Base-by-base conservation (phyloP, 2,113 vertebrate species). In the Salvelinus namaycush region DNA sequence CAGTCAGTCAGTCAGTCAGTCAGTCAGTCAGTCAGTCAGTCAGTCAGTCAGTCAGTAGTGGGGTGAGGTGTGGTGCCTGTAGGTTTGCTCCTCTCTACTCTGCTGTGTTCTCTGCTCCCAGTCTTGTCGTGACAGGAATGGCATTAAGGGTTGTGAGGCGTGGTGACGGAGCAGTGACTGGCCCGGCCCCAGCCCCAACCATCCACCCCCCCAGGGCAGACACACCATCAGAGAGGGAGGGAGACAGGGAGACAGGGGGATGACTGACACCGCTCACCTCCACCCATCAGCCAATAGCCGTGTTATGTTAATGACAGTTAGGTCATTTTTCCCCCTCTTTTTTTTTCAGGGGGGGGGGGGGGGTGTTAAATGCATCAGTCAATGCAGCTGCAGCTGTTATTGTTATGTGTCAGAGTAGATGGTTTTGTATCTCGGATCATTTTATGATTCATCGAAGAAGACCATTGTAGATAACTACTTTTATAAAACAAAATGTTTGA, bases 111-210 rank as follows among this genome's bases (percentile, higher is more conserved):
- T 72, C 44, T 74, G 76, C 75, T 72, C 77, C 68, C 90, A 87
- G 88, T 92, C 91, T 90, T 92, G 91, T 92, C 80, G 83, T 90
- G 90, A 92, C 91, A 91, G 88, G 91, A 91, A 84, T 79, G 11
- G 85, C 89, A 90, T 91, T 91, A 90, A 90, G 81, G 83, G 80
- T 75, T 83, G 69, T 80, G 79, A 87, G 89, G 83, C 86, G 81
- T 18, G 51, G 81, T 88, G 86, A 89, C 70, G 83, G 83, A 87
- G 80, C 84, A 89, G 89, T 89, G 91, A 91, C 91, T 90, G 84
- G 84, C 87, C 87, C 85, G 80, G 76, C 77, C 85, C 13, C 29
- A 68, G 14, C 11, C 26, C 26, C 66, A 75, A 86, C 49, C 73
- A 54, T 57, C 76, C 79, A 16, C 16, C 66, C 79, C 83, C 74